Evolutionary conservation across 2,797 vertebrate genomes (phyloP).

Genomic region (Etheostoma nigrum): DNA sequence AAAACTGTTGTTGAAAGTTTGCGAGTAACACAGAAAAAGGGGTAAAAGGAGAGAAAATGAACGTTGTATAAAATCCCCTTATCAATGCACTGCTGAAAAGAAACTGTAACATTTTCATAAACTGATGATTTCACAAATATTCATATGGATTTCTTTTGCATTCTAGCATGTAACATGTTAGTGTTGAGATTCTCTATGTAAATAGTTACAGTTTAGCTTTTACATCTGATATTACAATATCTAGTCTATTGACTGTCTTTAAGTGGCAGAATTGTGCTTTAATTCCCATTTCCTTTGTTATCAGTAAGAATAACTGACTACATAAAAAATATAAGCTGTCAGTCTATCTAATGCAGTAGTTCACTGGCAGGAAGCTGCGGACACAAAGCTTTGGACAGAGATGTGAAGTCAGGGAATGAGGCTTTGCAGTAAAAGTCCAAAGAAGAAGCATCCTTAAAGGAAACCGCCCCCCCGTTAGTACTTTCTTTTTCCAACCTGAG

Average conservation of each 20-base stretch:
- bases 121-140: slow-evolving; percentile 95
- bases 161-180: slow-evolving; percentile 96
- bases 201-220: slow-evolving; percentile 95
- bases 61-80: slow-evolving; percentile 94
- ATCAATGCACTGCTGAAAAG: slow-evolving; percentile 94
- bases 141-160: slow-evolving; percentile 95
- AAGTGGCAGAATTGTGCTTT: slow-evolving; percentile 99
- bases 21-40: slow-evolving; percentile 70
- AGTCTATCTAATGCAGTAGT: slow-evolving; percentile 94
- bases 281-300: slow-evolving; percentile 93
- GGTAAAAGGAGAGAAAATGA: slow-evolving; percentile 76
- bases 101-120: slow-evolving; percentile 94
- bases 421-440: slow-evolving; percentile 79
- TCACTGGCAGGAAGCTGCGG: slow-evolving; percentile 94
- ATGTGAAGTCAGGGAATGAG: slow-evolving; percentile 86
- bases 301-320: slow-evolving; percentile 91
- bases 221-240: slow-evolving; percentile 92
- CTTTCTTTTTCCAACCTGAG: not conserved
- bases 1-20: slow-evolving; percentile 89
- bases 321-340: slow-evolving; percentile 91
- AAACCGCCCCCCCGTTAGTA: slow-evolving; percentile 50
- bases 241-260: slow-evolving; percentile 90
- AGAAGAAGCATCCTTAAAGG: slow-evolving; percentile 48
- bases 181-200: slow-evolving; percentile 91
- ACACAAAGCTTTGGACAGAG: slow-evolving; percentile 92